phyloP scores from a whole-genome alignment of 2,113 vertebrate species.

The Micromys minutus region DNA sequence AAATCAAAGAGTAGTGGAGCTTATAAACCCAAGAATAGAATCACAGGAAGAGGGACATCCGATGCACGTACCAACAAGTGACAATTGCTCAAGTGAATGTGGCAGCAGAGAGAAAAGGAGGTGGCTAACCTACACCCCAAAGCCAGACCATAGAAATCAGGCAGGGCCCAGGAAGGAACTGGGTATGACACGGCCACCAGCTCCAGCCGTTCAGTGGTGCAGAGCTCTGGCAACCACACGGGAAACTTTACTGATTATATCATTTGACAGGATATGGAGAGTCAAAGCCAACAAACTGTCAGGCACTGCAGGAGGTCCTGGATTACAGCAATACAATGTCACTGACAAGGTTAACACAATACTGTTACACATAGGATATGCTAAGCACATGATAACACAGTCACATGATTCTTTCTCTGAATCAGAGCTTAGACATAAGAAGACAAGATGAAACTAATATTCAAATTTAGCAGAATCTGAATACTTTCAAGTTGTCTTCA shows the following conservation, averaged over 20 bases:
- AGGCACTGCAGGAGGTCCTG: not conserved
- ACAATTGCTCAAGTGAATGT: not conserved
- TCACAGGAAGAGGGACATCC: not conserved
- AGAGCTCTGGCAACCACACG: not conserved
- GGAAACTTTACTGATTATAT: not conserved
- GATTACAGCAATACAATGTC: rapidly evolving
- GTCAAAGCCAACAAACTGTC: not conserved
- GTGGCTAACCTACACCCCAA: no score
- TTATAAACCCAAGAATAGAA: not conserved
- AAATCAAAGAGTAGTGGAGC: not conserved
- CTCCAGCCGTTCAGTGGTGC: not conserved
- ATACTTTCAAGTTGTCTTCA: not conserved
- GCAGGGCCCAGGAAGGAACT: not conserved
- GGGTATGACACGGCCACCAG: not conserved
- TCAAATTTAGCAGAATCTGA: not conserved
- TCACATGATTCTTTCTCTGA: rapidly evolving
- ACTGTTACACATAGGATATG: not conserved
- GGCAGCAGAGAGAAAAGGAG: not conserved
- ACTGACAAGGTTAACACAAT: no score
- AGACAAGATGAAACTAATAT: not conserved
- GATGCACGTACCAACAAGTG: not conserved
- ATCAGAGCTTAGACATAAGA: not conserved
- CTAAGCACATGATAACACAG: rapidly evolving
- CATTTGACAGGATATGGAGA: not conserved
- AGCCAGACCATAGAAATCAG: not conserved